Conservation (phyloP, 2,888 invertebrate genomes). For the Gibbula magus region DNA sequence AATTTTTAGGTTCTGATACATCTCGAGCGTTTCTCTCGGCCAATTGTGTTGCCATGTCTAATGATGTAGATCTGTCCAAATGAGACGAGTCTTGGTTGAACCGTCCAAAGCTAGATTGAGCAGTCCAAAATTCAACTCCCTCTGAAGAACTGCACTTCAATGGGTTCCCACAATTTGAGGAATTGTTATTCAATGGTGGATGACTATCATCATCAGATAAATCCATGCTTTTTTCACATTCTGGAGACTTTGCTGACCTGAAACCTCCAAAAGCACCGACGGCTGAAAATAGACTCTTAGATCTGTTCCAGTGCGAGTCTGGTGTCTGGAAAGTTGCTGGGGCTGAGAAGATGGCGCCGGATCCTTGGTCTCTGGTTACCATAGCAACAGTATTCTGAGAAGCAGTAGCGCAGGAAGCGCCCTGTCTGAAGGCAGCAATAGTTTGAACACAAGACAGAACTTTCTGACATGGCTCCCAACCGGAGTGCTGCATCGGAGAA, state of each 20-base stretch:
- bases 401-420: neutral
- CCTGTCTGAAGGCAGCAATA: neutral
- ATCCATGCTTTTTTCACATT: neutral
- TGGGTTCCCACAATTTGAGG: neutral
- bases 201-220: neutral
- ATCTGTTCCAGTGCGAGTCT: slow-evolving; percentile 4
- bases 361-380: neutral
- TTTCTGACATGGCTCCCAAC: neutral
- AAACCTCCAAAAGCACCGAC: neutral
- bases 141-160: neutral
- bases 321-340: neutral
- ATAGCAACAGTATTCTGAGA: neutral
- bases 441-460: neutral
- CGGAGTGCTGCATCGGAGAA: slow-evolving; percentile 7
- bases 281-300: neutral
- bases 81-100: too few species aligned
- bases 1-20: neutral
- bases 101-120: too few species aligned
- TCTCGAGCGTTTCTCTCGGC: neutral
- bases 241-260: neutral
- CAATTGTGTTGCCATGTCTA: neutral
- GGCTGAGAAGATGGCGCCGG: neutral
- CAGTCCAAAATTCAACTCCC: too few species aligned
- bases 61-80: too few species aligned
- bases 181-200: neutral